Base-by-base conservation (phyloP, 2,113 vertebrate species). In the Syngnathus floridae region DNA sequence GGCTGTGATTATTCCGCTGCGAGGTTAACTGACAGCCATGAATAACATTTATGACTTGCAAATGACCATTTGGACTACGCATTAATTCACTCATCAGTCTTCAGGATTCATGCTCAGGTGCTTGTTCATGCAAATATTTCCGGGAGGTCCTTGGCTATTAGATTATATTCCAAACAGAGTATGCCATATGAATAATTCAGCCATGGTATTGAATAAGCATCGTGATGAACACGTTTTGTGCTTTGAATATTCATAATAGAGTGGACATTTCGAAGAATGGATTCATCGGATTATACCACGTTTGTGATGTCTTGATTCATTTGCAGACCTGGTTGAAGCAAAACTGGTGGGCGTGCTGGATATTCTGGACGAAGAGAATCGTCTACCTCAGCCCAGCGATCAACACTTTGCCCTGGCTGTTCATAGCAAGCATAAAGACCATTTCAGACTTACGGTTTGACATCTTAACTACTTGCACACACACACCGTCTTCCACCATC, bases 301-400 rank as follows among this genome's bases (percentile, higher is more conserved):
- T n/a, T 17, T 48, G 45, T 13, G 14, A 19, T 48, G 31, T 36
- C 26, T 22, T 35, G 56, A 19, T 31, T 66, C 17, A 64, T 82
- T 74, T 82, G 6, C 73, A 99, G 97, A 99, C 88, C 90, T 99
- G 62, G 94, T 99, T 81, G 97, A 99, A 90, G 92, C 92, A 62
- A 98, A 95, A 82, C 83, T 98, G 78, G 86, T 96, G 66, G 97
- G 97, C 59, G 77, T 99, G 66, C 85, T 99, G 84, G 96, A 99
- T 84, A 98, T 99, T 85, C 77, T 99, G 86, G 97, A 99, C 82
- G 97, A 99, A 88, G 97, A 99, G 90, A 99, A 96, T 75, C 94
- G 96, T n/a, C 93, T 99, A 66, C 97, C 97, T 10, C 96, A 98
- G 46, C 84, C 96, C 67, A 99, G 94, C 1, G 97, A 99, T 84